A percentile compares a stretch with the other conserved stretches of the same genome.
phyloP scores from a whole-genome alignment of 2,797 vertebrate species.

The Typhlichthys subterraneus region DNA sequence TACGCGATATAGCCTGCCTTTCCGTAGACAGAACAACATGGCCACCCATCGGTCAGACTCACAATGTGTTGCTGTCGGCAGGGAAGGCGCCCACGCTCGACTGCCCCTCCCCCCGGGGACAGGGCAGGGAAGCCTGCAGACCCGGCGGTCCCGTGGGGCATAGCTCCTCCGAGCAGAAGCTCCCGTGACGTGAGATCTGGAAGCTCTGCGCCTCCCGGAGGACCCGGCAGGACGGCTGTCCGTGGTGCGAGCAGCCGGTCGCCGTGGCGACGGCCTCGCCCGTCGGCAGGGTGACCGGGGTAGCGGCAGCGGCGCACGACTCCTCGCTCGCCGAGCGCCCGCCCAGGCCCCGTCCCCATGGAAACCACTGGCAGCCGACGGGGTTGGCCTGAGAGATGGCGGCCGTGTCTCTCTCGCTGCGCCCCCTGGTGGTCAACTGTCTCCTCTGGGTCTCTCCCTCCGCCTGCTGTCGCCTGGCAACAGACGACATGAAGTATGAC shows the following conservation, averaged over 20 bases:
- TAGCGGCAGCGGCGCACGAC: constrained; percentile 33
- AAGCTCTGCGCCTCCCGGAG: constrained; percentile 80
- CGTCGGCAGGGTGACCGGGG: neutral
- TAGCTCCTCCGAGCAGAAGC: constrained; percentile 85
- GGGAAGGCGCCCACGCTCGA: constrained; percentile 43
- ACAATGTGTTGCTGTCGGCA: constrained; percentile 51
- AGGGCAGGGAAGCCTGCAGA: constrained; percentile 54
- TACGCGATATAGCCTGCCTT: neutral
- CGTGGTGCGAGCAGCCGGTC: constrained; percentile 47
- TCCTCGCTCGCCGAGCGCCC: constrained; percentile 59
- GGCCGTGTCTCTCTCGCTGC: constrained; percentile 62
- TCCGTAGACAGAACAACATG: too few species aligned
- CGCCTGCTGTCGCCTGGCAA: constrained; percentile 43
- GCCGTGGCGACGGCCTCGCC: constrained; percentile 5
- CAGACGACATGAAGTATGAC: neutral
- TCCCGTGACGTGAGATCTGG: constrained; percentile 78
- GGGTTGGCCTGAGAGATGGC: constrained; percentile 69
- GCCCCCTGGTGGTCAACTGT: constrained; percentile 41
- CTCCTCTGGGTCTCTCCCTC: constrained; percentile 49
- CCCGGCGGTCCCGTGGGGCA: constrained; percentile 40
- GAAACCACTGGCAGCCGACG: constrained; percentile 73
- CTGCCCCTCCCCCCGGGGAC: constrained; percentile 39
- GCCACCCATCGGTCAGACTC: constrained; percentile 38
- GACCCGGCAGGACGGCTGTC: constrained; percentile 54
- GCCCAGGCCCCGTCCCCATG: constrained; percentile 55